Percentiles rank a stretch among this genome's conserved stretches.
Evolutionary conservation across 2,113 vertebrate species (phyloP).

Genomic region (Nasalis larvatus): DNA sequence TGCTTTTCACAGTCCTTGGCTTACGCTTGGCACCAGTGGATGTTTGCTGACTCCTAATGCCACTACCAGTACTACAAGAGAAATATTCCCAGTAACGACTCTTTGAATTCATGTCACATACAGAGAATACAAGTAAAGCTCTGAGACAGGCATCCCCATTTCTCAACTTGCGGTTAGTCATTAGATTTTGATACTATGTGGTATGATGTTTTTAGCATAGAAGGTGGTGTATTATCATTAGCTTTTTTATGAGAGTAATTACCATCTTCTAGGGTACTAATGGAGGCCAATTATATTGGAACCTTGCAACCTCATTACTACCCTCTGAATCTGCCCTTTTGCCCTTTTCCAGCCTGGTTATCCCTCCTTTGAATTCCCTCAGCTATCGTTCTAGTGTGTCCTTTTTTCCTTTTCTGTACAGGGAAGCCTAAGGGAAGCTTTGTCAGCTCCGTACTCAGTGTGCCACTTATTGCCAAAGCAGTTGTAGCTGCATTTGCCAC

Average conservation of each 20-base stretch:
- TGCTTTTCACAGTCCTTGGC: not conserved
- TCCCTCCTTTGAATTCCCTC: not conserved
- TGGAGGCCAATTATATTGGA: not conserved
- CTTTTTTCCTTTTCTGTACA: not conserved
- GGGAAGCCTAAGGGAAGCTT: not conserved
- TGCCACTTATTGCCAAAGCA: not conserved
- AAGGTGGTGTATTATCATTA: not conserved
- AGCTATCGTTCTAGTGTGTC: not conserved
- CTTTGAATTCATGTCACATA: not conserved
- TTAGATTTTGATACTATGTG: not conserved
- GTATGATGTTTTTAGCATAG: not conserved
- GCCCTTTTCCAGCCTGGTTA: not conserved
- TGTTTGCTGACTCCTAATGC: not conserved
- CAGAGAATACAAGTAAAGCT: not conserved
- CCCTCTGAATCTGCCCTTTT: slow-evolving; percentile 4
- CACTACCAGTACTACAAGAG: not conserved
- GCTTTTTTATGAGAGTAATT: not conserved
- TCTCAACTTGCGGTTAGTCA: not conserved
- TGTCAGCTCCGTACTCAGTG: too few species aligned
- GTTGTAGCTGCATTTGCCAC: rapidly evolving
- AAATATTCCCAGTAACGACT: not conserved
- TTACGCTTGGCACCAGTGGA: too few species aligned
- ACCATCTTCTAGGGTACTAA: not conserved
- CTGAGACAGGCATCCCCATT: not conserved
- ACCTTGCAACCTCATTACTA: not conserved